Evolutionary conservation across 1,140 invertebrate genomes (phyloP), one percentile per base, ranked within the genome.

Genomic region (Telenomus remus): DNA sequence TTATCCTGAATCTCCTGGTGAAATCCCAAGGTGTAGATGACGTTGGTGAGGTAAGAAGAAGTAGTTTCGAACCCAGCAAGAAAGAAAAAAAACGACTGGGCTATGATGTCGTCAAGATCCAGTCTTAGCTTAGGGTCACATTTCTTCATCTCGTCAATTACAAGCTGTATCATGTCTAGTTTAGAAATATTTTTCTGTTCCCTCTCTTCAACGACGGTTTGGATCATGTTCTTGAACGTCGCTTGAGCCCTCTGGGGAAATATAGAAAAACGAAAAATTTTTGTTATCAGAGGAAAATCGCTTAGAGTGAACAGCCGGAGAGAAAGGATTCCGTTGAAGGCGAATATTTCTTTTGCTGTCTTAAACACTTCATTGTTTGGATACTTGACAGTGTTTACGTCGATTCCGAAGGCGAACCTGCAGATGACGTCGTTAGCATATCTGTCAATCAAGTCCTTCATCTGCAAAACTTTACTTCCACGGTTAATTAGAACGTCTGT

Each of bases 1-100:
- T 85, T 89, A n/a, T 89, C 80, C 78, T 94, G 92, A 8, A 91
- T 80, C 16, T 92, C 89, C 14, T 87, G 88, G 84, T 93, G 88
- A 19, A 86, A 82, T 14, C 91, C 90, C 6, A 94, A 78, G 39
- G 89, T 84, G 42, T 91, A 89, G 0, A 87, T 69, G 0, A 85
- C 75, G 55, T 89, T 89, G 27, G 86, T 84, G 37, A 93, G n/a
- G 10, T 42, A 56, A 4, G 53, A 86, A 0, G 63, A 13, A 0
- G 63, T 60, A 0, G 92, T 92, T 44, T 93, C 91, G 56, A 91
- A 93, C 2, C 64, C 75, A 15, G 60, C 80, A 27, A 80, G 63
- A 16, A 79, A 79, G 35, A 82, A 80, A 0, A 71, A 71, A 5
- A 82, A 79, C 5, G 75, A 74, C 33, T 80, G 70, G 0, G 79